phyloP scores from a whole-genome alignment of 2,797 vertebrate genomes.

The Macropodus opercularis region DNA sequence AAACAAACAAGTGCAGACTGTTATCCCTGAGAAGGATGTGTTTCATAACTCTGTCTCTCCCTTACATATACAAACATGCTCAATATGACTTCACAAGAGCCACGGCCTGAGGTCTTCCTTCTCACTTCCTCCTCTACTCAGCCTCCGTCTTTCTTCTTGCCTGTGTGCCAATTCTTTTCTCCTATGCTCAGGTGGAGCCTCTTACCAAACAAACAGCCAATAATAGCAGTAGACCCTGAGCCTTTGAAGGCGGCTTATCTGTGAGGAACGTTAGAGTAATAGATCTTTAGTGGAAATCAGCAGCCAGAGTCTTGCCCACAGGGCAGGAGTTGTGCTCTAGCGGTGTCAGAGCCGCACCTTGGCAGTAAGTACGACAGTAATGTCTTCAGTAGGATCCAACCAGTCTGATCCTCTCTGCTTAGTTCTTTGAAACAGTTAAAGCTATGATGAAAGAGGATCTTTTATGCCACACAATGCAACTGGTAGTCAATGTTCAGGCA shows the following conservation, averaged over 20 bases:
- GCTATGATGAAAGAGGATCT: conserved; percentile 74
- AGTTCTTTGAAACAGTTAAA: conserved; percentile 75
- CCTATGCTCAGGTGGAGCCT: conserved; percentile 65
- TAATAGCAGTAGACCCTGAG: conserved; percentile 59
- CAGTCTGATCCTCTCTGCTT: conserved; percentile 75
- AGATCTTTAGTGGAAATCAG: conserved; percentile 68
- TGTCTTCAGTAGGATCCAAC: conserved; percentile 71
- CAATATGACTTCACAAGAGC: conserved; percentile 21
- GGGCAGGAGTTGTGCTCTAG: conserved; percentile 57
- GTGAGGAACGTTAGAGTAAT: conserved; percentile 67
- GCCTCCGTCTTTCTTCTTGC: conserved; percentile 38
- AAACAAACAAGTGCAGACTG: conserved; percentile 30
- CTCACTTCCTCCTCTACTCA: conserved; percentile 37
- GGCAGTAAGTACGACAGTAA: conserved; percentile 72
- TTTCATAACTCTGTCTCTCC: conserved; percentile 24
- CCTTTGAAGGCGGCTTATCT: conserved; percentile 72
- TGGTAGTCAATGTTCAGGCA: conserved; percentile 67
- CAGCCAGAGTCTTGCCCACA: conserved; percentile 58
- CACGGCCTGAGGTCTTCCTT: conserved; percentile 38
- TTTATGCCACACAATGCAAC: conserved; percentile 74
- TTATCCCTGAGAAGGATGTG: conserved; percentile 30
- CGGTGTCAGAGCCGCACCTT: conserved; percentile 65
- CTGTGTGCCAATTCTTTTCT: conserved; percentile 44
- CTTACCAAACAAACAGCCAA: conserved; percentile 63
- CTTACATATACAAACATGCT: conserved; percentile 9